Percentiles rank a stretch among this genome's conserved stretches.
Evolutionary conservation across 1,140 invertebrate species (phyloP).

Genomic region (Ganaspis sp.): DNA sequence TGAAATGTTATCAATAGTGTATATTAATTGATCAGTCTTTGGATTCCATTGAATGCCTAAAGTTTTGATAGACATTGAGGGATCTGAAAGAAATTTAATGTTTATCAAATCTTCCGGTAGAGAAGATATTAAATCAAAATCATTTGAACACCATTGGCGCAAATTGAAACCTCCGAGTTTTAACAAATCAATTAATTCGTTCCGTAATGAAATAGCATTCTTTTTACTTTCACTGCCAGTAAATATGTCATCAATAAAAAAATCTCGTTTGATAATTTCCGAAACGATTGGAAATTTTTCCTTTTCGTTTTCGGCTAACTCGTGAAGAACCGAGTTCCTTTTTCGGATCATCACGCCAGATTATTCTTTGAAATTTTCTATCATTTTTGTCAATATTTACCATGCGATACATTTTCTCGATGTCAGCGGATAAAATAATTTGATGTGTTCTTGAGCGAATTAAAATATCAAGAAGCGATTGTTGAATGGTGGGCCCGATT

Average conservation of each 20-base stretch:
- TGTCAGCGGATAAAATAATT: not conserved
- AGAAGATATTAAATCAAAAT: not conserved
- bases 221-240: not conserved
- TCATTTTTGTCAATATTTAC: not conserved
- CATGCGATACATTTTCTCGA: not conserved
- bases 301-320: not conserved
- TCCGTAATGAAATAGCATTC: not conserved
- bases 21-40: not conserved
- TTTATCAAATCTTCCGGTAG: not conserved
- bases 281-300: not conserved
- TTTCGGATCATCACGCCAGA: not conserved
- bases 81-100: not conserved
- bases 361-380: not conserved
- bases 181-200: not conserved
- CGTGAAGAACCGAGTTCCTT: not conserved
- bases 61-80: not conserved
- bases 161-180: not conserved
- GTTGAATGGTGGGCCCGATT: not conserved
- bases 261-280: not conserved
- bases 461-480: not conserved
- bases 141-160: not conserved
- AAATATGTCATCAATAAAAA: not conserved
- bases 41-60: not conserved
- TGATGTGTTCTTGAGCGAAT: not conserved
- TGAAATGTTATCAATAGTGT: not conserved